Percentiles rank a stretch among this genome's conserved stretches.
These are phyloP conservation scores for Eledona agricola DNA, from an alignment of 2,888 invertebrate genomes.

Conservation along the genomic window DNA sequence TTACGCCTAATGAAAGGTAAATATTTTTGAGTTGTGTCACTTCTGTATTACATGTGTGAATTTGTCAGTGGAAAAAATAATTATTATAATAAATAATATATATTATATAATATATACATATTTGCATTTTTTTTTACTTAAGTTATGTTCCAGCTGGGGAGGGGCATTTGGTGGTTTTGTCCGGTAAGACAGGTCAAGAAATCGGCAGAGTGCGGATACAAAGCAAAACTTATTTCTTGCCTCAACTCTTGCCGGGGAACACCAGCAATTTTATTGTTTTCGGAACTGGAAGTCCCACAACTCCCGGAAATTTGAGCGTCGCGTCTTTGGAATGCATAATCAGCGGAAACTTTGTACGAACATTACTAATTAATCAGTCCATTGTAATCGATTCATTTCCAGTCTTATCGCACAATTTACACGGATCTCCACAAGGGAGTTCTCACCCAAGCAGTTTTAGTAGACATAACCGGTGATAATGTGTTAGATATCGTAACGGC, in stretches of 20 bases:
- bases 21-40: too few relatives aligned
- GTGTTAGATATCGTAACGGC: conserved; percentile 77
- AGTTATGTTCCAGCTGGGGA: conserved; percentile 49
- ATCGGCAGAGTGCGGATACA: conserved; percentile 70
- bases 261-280: conserved; percentile 74
- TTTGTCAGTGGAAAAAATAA: too few relatives aligned
- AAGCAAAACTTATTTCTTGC: conserved; percentile 77
- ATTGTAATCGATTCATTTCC: conserved; percentile 30
- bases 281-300: conserved; percentile 78
- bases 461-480: conserved; percentile 77
- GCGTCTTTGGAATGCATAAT: conserved; percentile 67
- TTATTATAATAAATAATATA: too few relatives aligned
- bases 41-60: too few relatives aligned
- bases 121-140: conserved; percentile 15
- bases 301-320: conserved; percentile 75
- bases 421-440: conserved; percentile 72
- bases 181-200: conserved; percentile 74
- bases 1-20: too few relatives aligned
- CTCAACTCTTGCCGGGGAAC: conserved; percentile 70
- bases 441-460: conserved; percentile 72
- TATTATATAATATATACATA: too few relatives aligned
- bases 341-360: conserved; percentile 63
- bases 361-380: conserved; percentile 18
- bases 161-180: conserved; percentile 75
- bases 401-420: conserved; percentile 59